These are phyloP conservation scores for Melanitta fusca DNA, from an alignment of 2,797 vertebrate species.

Conservation along the genomic window DNA sequence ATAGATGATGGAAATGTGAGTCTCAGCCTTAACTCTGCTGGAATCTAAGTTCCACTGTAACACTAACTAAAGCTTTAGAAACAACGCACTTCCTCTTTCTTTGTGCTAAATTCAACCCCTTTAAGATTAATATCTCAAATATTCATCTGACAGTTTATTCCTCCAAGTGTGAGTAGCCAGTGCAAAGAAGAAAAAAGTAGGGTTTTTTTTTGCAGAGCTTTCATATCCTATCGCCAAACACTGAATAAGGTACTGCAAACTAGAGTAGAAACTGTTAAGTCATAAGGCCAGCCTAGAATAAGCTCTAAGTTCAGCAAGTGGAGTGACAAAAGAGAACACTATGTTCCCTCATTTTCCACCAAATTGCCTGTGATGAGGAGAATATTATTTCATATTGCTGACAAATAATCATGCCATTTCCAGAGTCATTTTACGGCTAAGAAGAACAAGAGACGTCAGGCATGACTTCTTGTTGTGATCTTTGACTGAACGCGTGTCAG, in stretches of 20 bases:
- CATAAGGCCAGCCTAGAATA: not conserved
- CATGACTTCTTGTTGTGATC: not conserved
- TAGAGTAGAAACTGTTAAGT: not conserved
- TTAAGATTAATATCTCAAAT: not conserved
- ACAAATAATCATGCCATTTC: not conserved
- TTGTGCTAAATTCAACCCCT: not conserved
- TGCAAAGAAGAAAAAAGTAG: not conserved
- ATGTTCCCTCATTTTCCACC: not conserved
- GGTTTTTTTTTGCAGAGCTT: not conserved
- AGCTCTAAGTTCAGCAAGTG: not conserved
- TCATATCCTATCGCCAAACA: not conserved
- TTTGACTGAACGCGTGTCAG: not conserved
- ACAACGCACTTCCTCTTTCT: not conserved
- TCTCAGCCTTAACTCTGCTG: not conserved
- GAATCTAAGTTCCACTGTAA: not conserved
- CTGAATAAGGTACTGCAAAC: not conserved
- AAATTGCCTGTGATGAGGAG: not conserved
- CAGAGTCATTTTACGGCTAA: not conserved
- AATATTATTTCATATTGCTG: not conserved
- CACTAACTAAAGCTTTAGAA: not conserved
- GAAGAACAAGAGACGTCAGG: not conserved
- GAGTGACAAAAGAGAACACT: not conserved
- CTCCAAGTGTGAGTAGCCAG: not conserved
- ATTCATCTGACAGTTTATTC: not conserved
- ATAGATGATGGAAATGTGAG: not conserved